Evolutionary conservation across 2,888 invertebrate genomes (phyloP), one percentile per base, ranked within the genome.

Genomic region (Aethes cnicana): DNA sequence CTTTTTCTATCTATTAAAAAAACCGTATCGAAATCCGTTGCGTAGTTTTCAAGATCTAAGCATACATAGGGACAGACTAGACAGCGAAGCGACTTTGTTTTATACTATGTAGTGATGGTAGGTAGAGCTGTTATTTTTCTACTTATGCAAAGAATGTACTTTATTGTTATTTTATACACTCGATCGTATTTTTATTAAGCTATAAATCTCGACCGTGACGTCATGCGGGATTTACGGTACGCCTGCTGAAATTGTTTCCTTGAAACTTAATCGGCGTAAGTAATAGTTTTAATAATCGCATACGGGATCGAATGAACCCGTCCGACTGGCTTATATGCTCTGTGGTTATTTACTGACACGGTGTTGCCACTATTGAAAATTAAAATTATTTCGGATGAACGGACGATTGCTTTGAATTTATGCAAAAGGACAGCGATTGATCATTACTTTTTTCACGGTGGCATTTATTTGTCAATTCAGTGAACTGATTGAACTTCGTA

Each of bases 251-350:
- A 44, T 11, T 23, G 35, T 41, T 54, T 50, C 49, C 54, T 32
- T n/a, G 54, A 41, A 54, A 54, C 30, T 49, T 54, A 50, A 54
- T 54, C 28, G 25, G 36, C 30, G 20, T 16, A 12, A 30, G 41
- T 41, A 47, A 44, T 52, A 52, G 46, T 52, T 52, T 50, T 44
- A 37, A 36, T 37, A 17, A 25, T 8, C 32, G 25, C 32, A 52
- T 52, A 52, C 32, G 11, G 20, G 37, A 46, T 46, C 39, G 46
- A 35, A 49, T 42, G 9, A 25, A 23, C 39, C 9, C 18, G 16
- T 11, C 23, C 4, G 11, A 25, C 25, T 9, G 9, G 21, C 17
- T 28, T 28, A 18, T 18, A 42, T 18, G 21, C 21, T 9, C 11
- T 16, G 9, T 32, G 11, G 8, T 36, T 6, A 32, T 30, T 43